A percentile compares a stretch with the other conserved stretches of the same genome.
Evolutionary conservation across 2,113 vertebrate genomes (phyloP).

Genomic region (Dasypus novemcinctus): DNA sequence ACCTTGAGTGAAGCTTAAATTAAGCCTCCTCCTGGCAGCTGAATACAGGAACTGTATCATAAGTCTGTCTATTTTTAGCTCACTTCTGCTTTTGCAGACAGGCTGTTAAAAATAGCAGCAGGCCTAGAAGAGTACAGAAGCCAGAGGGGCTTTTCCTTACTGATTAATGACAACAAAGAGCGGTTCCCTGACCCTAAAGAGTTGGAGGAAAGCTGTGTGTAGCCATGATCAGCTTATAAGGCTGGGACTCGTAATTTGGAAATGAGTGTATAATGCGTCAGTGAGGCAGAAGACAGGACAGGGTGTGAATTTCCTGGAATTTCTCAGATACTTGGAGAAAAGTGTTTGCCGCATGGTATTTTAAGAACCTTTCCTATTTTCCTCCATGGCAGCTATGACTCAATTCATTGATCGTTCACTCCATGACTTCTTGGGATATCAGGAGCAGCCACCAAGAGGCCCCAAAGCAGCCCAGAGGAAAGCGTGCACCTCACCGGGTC

Average conservation of each 20-base stretch:
- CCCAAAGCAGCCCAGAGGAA: not conserved
- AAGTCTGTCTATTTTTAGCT: constrained; percentile 83
- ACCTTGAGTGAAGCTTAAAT: constrained; percentile 76
- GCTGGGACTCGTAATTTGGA: not conserved
- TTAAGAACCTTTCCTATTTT: not conserved
- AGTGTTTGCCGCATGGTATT: not conserved
- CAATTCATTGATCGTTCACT: not conserved
- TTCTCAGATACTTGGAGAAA: not conserved
- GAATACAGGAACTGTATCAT: constrained; percentile 73
- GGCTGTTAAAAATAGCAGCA: constrained; percentile 81
- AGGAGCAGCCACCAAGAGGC: not conserved
- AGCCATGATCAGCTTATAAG: not conserved
- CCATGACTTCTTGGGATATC: not conserved
- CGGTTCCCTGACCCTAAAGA: constrained; percentile 36
- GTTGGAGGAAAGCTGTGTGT: constrained; percentile 26
- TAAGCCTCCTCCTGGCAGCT: constrained; percentile 71
- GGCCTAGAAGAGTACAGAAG: constrained; percentile 49
- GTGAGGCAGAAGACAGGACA: not conserved
- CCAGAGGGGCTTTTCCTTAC: constrained; percentile 61
- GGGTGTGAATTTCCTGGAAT: not conserved
- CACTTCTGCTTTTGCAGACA: constrained; percentile 75
- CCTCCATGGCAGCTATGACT: not conserved
- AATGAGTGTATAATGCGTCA: not conserved
- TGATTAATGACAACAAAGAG: constrained; percentile 66
- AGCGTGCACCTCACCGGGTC: fast-evolving